Evolutionary conservation across 2,113 vertebrate species (phyloP).

Genomic region (Psettodes erumei): DNA sequence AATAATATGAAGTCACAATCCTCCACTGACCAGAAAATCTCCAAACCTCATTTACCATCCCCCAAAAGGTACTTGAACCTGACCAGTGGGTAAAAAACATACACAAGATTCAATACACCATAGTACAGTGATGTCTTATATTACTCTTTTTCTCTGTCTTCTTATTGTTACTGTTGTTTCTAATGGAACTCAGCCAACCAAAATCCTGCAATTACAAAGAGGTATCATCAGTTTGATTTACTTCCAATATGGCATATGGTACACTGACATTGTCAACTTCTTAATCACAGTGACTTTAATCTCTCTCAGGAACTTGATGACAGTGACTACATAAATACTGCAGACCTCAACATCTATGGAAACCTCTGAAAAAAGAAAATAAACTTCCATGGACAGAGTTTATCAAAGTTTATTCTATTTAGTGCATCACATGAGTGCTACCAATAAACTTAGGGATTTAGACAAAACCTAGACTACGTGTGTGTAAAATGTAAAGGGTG

Average conservation of each 20-base stretch:
- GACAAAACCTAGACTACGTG: too few species aligned
- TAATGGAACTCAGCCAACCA: slow-evolving; percentile 44
- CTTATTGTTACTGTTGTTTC: not conserved
- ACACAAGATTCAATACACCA: not conserved
- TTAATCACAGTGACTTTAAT: not conserved
- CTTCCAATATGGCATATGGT: not conserved
- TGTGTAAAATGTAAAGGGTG: too few species aligned
- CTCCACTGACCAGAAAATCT: slow-evolving; percentile 15
- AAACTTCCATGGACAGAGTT: not conserved
- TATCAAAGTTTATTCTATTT: too few species aligned
- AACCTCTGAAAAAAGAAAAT: slow-evolving; percentile 54
- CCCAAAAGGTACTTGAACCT: slow-evolving; percentile 63
- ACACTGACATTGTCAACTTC: not conserved
- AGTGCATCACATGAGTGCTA: too few species aligned
- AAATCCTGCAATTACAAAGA: slow-evolving; percentile 41
- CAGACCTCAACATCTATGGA: slow-evolving; percentile 61
- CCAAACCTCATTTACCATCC: slow-evolving; percentile 65
- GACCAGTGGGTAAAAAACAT: not conserved
- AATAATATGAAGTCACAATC: slow-evolving; percentile 34
- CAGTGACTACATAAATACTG: slow-evolving; percentile 59
- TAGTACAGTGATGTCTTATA: not conserved
- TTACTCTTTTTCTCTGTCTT: slow-evolving; percentile 2
- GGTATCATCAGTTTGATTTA: slow-evolving; percentile 22
- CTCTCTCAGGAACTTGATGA: slow-evolving; percentile 39
- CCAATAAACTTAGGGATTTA: too few species aligned